Conservation (phyloP, 92 coral and sea anemone species). For the Metridium senile region DNA sequence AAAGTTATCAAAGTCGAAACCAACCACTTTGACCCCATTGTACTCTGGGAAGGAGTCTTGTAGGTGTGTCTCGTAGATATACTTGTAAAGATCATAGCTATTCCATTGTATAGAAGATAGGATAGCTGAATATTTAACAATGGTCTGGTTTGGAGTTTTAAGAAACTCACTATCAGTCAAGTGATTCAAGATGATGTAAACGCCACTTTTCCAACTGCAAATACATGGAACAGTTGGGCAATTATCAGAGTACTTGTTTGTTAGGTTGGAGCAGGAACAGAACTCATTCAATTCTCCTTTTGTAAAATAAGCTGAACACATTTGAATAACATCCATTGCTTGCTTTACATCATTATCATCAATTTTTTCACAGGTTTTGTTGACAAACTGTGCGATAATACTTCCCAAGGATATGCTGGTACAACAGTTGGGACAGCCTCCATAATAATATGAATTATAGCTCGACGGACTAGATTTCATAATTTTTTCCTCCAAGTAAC, state of each 20-base stretch:
- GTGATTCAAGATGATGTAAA: constrained; percentile 48
- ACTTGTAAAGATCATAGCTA: constrained; percentile 19
- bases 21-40: constrained; percentile 75
- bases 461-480: constrained; percentile 32
- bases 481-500: constrained; percentile 50
- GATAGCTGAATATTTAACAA: constrained; percentile 50
- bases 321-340: constrained; percentile 40
- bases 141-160: constrained; percentile 27
- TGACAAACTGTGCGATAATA: constrained; percentile 65
- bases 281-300: constrained; percentile 26
- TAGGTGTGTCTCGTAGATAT: constrained; percentile 56
- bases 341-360: constrained; percentile 66
- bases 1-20: constrained; percentile 61
- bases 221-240: constrained; percentile 48
- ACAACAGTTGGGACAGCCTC: constrained; percentile 29
- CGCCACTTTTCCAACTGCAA: constrained; percentile 38
- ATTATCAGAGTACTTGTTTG: constrained; percentile 7
- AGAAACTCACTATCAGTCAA: constrained; percentile 70
- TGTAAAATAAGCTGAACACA: constrained; percentile 57
- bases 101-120: constrained; percentile 32
- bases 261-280: constrained; percentile 20
- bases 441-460: constrained; percentile 8
- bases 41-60: constrained; percentile 47
- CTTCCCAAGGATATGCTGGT: constrained; percentile 75
- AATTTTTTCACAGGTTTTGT: constrained; percentile 65